Conservation (phyloP, 1,140 invertebrate genomes). For the Drosophila saltans region DNA sequence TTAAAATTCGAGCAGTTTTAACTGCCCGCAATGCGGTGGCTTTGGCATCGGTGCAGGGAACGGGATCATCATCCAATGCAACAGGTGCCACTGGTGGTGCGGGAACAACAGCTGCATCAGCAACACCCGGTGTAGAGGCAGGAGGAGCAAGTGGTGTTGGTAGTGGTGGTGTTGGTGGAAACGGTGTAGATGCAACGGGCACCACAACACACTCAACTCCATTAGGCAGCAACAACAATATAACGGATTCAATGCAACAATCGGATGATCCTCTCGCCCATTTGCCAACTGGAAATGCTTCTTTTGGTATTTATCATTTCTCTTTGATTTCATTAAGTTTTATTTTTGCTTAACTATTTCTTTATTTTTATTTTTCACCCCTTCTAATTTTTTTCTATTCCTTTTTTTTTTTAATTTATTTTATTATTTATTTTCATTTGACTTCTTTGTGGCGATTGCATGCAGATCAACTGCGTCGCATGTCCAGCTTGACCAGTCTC, state of each 20-base stretch:
- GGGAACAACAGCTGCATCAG: constrained; percentile 18
- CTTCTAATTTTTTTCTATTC: constrained; percentile 20
- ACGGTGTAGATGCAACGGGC: constrained; percentile 12
- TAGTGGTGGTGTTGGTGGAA: constrained; percentile 2
- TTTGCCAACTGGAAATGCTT: constrained; percentile 81
- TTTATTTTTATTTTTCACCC: constrained; percentile 9
- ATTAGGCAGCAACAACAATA: constrained; percentile 30
- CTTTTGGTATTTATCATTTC: constrained; percentile 71
- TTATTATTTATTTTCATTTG: background rate
- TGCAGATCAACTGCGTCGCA: constrained; percentile 73
- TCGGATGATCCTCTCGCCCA: constrained; percentile 72
- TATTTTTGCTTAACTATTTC: constrained; percentile 38
- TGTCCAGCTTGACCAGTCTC: constrained; percentile 71
- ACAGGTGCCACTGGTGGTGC: constrained; percentile 21
- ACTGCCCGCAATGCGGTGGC: constrained; percentile 74
- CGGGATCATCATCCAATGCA: constrained; percentile 6
- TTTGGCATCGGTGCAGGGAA: constrained; percentile 44
- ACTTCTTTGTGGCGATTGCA: background rate
- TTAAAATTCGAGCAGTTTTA: constrained; percentile 73
- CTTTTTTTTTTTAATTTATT: constrained; percentile 21
- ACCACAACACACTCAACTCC: constrained; percentile 21
- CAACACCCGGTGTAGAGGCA: constrained; percentile 14
- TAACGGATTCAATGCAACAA: constrained; percentile 22
- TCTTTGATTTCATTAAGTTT: constrained; percentile 30
- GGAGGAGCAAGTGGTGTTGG: background rate